Evolutionary conservation across 64 coral and sea anemone species (phyloP).

Genomic region (Acropora tenuis): DNA sequence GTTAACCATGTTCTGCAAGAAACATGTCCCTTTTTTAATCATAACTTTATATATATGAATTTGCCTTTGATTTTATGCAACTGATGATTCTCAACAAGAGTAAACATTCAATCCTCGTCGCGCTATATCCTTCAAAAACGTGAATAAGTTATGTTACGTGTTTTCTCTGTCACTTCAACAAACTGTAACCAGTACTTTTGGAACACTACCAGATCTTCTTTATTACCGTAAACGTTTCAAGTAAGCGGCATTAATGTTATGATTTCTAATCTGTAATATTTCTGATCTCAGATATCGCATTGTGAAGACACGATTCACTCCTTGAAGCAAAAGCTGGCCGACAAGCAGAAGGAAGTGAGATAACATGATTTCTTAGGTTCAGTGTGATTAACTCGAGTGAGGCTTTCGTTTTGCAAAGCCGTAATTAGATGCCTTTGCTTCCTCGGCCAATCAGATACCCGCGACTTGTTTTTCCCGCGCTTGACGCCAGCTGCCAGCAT

Average conservation of each 20-base stretch:
- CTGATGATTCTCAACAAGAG: background rate
- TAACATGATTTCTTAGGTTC: background rate
- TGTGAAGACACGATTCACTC: conserved; percentile 94
- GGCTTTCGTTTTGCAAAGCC: background rate
- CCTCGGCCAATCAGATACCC: background rate
- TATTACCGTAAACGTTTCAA: background rate
- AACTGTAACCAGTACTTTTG: background rate
- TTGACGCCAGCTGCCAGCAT: background rate
- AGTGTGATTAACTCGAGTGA: background rate
- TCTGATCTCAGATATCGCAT: conserved; percentile 75
- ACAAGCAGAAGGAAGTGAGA: conserved; percentile 92
- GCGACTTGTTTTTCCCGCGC: background rate
- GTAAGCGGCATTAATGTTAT: background rate
- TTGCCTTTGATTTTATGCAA: too few species aligned
- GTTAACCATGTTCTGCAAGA: background rate
- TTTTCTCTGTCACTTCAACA: background rate
- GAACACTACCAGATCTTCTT: background rate
- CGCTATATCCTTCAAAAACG: background rate
- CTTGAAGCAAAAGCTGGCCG: conserved; percentile 88
- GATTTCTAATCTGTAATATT: background rate
- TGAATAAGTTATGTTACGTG: too few species aligned
- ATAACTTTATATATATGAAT: too few species aligned
- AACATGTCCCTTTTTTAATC: too few species aligned
- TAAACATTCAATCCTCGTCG: background rate
- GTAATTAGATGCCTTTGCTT: background rate